Evolutionary conservation across 2,797 vertebrate genomes (phyloP), one percentile per base, ranked within the genome.

Genomic region (Paguma larvata): DNA sequence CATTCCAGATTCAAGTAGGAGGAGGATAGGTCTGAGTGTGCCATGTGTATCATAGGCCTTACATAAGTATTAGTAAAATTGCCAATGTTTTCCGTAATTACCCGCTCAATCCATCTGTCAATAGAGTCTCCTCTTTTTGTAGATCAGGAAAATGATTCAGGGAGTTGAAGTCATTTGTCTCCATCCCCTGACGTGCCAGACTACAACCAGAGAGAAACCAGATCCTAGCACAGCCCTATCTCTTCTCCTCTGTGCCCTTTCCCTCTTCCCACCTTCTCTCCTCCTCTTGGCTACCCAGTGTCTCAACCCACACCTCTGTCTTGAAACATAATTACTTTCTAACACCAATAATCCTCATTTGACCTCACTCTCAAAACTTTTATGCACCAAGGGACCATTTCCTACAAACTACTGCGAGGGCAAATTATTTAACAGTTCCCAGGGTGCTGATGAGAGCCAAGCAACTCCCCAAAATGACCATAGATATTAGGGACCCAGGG

Each of bases 271-370:
- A 53, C n/a, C 44, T 34, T 18, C 25, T 16, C 34, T n/a, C 27
- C 27, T 48, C 44, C 14, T 82, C 82, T 85, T 85, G 56, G 18
- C 56, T 94, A 46, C n/a, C 4, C 14, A 19, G 30, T 46, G 11
- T 82, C 51, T 95, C 12, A 2, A 59, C 44, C 82, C 34, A 75
- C 44, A 83, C 5, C 4, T 67, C 67, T 93, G 23, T 34, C 86
- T 97, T 41, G 85, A 73, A 88, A 92, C 41, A 56, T 82, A 92
- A 94, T 70, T 95, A 77, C 59, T 82, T 95, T 95, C 82, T 87
- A 95, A 94, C 34, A 92, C 56, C 18, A 18, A 44, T 92, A 89
- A 97, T 90, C 53, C 75, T 95, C 72, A 67, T 27, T 96, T 95
- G 96, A 97, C 67, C 67, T 96, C 67, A 62, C 86, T 53, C 59